phyloP scores from a whole-genome alignment of 2,113 vertebrate species.

The Athene noctua region DNA sequence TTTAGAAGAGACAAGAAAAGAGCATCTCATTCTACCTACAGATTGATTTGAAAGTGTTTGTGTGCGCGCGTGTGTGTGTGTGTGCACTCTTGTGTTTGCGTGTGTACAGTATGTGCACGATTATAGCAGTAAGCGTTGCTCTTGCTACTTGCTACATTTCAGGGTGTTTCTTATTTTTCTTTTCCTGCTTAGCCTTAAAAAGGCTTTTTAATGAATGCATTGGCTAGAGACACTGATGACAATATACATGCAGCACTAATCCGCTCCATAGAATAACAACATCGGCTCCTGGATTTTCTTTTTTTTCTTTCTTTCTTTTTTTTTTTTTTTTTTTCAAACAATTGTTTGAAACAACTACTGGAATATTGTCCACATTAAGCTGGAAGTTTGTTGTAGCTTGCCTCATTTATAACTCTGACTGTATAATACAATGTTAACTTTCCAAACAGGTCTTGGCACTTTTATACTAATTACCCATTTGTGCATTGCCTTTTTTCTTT shows the following conservation, averaged over 20 bases:
- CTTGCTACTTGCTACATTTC: slow-evolving; percentile 75
- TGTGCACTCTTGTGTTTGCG: slow-evolving; percentile 53
- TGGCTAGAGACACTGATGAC: slow-evolving; percentile 74
- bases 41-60: slow-evolving; percentile 69
- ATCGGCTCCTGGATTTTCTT: slow-evolving; percentile 68
- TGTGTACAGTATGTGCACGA: slow-evolving; percentile 37
- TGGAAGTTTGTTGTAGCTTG: slow-evolving; percentile 84
- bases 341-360: slow-evolving; percentile 85
- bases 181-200: slow-evolving; percentile 72
- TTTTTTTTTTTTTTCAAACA: slow-evolving; percentile 61
- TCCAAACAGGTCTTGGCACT: slow-evolving; percentile 87
- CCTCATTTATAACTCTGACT: slow-evolving; percentile 81
- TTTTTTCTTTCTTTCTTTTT: not conserved
- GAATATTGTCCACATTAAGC: slow-evolving; percentile 83
- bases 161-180: slow-evolving; percentile 71
- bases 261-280: slow-evolving; percentile 54
- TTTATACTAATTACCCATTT: slow-evolving; percentile 86
- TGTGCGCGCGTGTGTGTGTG: slow-evolving; percentile 21
- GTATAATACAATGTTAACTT: slow-evolving; percentile 82
- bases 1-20: slow-evolving; percentile 70
- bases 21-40: slow-evolving; percentile 82
- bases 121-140: slow-evolving; percentile 72
- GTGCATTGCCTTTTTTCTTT: slow-evolving; percentile 81
- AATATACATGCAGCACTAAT: slow-evolving; percentile 74
- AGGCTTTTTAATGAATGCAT: slow-evolving; percentile 72